Evolutionary conservation across 2,797 vertebrate genomes (phyloP).

Genomic region (Gadopsis bispinosus): DNA sequence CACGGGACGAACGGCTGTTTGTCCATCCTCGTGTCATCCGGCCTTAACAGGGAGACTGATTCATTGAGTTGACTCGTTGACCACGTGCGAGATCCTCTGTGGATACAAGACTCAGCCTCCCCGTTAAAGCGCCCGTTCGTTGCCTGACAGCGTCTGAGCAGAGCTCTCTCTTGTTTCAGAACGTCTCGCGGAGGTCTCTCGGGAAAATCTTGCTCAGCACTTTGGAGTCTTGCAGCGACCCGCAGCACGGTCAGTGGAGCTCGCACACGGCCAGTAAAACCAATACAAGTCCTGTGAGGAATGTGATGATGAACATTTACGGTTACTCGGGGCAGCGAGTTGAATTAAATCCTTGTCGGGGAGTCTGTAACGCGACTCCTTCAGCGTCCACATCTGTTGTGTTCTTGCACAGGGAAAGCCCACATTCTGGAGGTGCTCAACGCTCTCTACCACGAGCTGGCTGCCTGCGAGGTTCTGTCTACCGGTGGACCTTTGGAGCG

Average conservation of each 20-base stretch:
- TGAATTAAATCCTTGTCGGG: slow-evolving; percentile 17
- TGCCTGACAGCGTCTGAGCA: slow-evolving; percentile 40
- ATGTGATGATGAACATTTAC: slow-evolving; percentile 39
- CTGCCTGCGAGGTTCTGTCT: slow-evolving; percentile 88
- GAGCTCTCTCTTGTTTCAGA: slow-evolving; percentile 77
- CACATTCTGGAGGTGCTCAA: slow-evolving; percentile 90
- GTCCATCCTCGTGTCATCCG: neutral
- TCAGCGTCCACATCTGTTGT: slow-evolving; percentile 53
- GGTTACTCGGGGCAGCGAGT: slow-evolving; percentile 21
- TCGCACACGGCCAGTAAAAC: slow-evolving; percentile 41
- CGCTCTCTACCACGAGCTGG: slow-evolving; percentile 89
- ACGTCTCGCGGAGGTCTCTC: slow-evolving; percentile 90
- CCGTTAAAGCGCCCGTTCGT: slow-evolving; percentile 40
- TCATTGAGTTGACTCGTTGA: slow-evolving; percentile 28
- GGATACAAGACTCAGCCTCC: slow-evolving; percentile 15
- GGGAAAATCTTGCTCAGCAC: slow-evolving; percentile 94
- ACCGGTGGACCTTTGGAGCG: slow-evolving; percentile 74
- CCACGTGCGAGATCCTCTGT: slow-evolving; percentile 30
- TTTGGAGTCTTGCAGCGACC: slow-evolving; percentile 89
- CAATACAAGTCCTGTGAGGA: slow-evolving; percentile 37
- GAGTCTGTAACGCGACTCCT: slow-evolving; percentile 26
- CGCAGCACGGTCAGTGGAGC: slow-evolving; percentile 86
- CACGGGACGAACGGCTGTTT: neutral
- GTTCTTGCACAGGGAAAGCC: slow-evolving; percentile 81
- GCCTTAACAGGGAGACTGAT: slow-evolving; percentile 9